Conservation (phyloP, 2,113 vertebrate genomes). For the mouse (Mus musculus) region GRCm39 chr4:83006001-83006500, state of each 20-base stretch:
- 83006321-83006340: not conserved
- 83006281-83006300: constrained; percentile 23
- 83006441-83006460: not conserved
- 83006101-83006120: not conserved
- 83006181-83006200: not conserved
- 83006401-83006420: constrained; percentile 35
- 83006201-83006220: constrained; percentile 20
- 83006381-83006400: not conserved
- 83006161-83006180: not conserved
- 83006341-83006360: not conserved
- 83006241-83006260: not conserved
- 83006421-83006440: constrained; percentile 32
- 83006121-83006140: not conserved
- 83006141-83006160: constrained; percentile 16
- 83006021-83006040: too few species aligned
- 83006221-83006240: constrained; percentile 18
- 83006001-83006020: too few species aligned
- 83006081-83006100: not conserved
- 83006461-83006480: not conserved
- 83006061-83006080: not conserved
- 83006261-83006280: not conserved
- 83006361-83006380: constrained; percentile 14
- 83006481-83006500: not conserved
- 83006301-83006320: constrained; percentile 9
- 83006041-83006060: too few species aligned